These are phyloP conservation scores for Ptyas mucosa DNA, from an alignment of 2,113 vertebrate species.

Conservation along the genomic window DNA sequence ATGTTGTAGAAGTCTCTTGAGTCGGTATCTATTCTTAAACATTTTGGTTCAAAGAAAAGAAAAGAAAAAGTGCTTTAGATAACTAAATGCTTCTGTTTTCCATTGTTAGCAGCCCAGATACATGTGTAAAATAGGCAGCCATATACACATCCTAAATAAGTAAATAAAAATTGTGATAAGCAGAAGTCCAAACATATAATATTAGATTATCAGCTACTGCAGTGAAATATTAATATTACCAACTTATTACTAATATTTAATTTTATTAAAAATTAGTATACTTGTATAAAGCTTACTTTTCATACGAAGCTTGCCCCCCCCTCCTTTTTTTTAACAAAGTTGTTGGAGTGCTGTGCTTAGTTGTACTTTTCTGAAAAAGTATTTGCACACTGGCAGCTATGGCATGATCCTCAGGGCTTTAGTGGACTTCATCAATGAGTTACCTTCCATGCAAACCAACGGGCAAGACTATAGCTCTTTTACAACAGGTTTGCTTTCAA, in stretches of 20 bases:
- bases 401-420: background rate
- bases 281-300: background rate
- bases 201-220: background rate
- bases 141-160: background rate
- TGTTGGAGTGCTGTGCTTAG: background rate
- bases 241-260: background rate
- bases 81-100: background rate
- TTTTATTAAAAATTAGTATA: background rate
- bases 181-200: background rate
- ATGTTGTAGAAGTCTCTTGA: background rate
- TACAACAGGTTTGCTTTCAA: background rate
- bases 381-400: background rate
- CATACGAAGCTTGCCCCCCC: background rate
- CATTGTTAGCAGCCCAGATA: background rate
- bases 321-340: background rate
- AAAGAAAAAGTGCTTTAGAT: background rate
- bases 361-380: background rate
- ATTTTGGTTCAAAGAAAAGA: background rate
- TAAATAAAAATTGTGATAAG: background rate
- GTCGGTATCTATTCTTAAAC: background rate
- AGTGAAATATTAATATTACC: background rate
- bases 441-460: background rate
- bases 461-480: background rate
- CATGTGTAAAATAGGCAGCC: background rate
- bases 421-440: no score